Evolutionary conservation across 2,113 vertebrate species (phyloP).

Genomic region (Perccottus glenii): DNA sequence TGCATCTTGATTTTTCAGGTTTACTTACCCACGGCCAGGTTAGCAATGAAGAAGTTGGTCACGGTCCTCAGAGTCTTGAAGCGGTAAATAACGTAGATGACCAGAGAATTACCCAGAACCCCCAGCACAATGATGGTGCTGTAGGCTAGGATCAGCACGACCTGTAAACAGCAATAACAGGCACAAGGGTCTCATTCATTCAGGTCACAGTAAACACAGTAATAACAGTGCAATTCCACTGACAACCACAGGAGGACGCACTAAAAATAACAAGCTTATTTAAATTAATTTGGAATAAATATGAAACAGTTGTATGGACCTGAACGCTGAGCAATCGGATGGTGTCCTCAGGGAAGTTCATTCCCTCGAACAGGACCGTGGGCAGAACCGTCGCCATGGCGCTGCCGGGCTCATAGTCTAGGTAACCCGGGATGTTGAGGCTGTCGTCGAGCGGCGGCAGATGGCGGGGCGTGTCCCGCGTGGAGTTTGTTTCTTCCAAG

Average conservation of each 20-base stretch:
- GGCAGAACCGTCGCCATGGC: constrained; percentile 16
- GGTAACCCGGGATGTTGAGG: constrained; percentile 14
- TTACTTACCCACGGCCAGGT: constrained; percentile 82
- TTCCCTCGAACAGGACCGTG: constrained; percentile 27
- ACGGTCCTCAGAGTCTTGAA: constrained; percentile 93
- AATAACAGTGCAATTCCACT: no score
- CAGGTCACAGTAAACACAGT: no score
- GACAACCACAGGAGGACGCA: no score
- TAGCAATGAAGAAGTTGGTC: constrained; percentile 97
- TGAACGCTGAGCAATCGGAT: constrained; percentile 90
- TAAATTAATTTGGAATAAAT: not conserved
- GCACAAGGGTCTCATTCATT: not conserved
- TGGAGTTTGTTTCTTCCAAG: constrained; percentile 39
- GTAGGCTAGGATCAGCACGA: constrained; percentile 92
- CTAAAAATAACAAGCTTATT: no score
- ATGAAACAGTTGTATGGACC: constrained; percentile 16
- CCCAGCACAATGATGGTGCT: constrained; percentile 94
- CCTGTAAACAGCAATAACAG: constrained; percentile 33
- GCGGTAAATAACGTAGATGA: constrained; percentile 92
- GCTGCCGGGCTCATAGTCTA: constrained; percentile 20
- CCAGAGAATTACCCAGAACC: constrained; percentile 90
- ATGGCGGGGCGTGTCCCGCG: constrained; percentile 36
- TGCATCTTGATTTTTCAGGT: constrained; percentile 10
- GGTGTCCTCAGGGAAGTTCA: constrained; percentile 82
- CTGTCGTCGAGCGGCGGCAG: constrained; percentile 1